Evolutionary conservation across 2,888 invertebrate genomes (phyloP), one percentile per base, ranked within the genome.

Genomic region (Ichneumoninae sp.): DNA sequence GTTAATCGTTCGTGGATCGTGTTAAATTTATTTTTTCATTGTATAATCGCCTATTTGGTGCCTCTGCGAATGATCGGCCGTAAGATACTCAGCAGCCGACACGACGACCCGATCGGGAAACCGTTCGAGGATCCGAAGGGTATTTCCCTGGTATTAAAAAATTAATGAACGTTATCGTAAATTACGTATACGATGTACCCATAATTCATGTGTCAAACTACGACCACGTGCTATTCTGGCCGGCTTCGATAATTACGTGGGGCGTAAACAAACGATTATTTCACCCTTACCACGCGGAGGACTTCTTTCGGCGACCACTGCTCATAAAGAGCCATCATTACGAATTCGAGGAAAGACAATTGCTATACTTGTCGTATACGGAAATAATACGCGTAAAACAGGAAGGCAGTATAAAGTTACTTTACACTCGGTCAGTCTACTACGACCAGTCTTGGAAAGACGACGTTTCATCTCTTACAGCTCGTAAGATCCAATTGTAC

Each of bases 211-310:
- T 47, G 44, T 16, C 3, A 47, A 13, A 4, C 44, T 13, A 47
- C 44, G 44, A 4, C 5, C 44, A 16, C 13, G 16, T 47, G 13
- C 44, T 3, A 47, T 16, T 47, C 44, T 1, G 13, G 26, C n/a
- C 16, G 13, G 33, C 1, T n/a, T 7, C 44, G n/a, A 60, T 44
- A 44, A 72, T 72, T 57, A 8, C 57, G 44, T 26, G 1, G 26
- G 40, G 40, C 26, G 71, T 57, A 71, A 71, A 71, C 71, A 71
- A 40, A 54, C 57, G 54, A 57, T 71, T 71, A 44, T 22, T 22
- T 19, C 10, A 33, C n/a, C 36, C 71, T 16, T 19, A 4, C 10
- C 3, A 4, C n/a, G 10, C 22, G 40, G 16, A 30, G 22, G n/a
- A 19, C 26, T 60, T 8, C 30, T 44, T 57, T 22, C 57, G 36